Base-by-base conservation (phyloP, 1,140 invertebrate genomes). In the Plodia interpunctella region DNA sequence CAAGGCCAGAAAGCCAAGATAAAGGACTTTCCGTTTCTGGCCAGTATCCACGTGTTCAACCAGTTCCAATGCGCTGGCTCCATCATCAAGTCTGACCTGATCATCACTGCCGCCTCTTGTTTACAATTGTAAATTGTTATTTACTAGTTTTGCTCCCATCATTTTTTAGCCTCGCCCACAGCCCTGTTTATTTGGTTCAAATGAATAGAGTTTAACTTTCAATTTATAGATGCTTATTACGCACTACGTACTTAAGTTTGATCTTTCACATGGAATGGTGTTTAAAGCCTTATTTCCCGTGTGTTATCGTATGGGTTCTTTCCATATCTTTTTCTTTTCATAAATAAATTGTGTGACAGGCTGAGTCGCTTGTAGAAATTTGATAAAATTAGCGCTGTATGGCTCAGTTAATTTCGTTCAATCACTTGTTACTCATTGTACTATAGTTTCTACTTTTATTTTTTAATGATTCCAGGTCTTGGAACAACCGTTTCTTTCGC, bases 401-500 rank as follows among this genome's bases (percentile, higher is more conserved):
- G n/a, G n/a, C n/a, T n/a, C n/a, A n/a, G n/a, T n/a, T n/a, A n/a
- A n/a, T n/a, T n/a, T n/a, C n/a, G n/a, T n/a, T n/a, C n/a, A n/a
- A n/a, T n/a, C n/a, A 55, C 15, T 55, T 32, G 11, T 38, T 38
- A n/a, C n/a, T 13, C 32, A 17, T 44, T 15, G n/a, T 44, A 44
- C 15, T 2, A 1, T 15, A 3, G 38, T 44, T 15, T 15, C n/a
- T 13, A 44, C 9, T 32, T 32, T 6, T 18, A 57, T 49, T 8
- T 49, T n/a, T 53, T 53, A 28, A 20, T 11, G 20, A 38, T 44
- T 70, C 30, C 50, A 88, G 85, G 38, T 80, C 81, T 2, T 78
- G 71, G 67, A 88, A 88, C 52, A 88, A 88, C 57, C 72, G 85
- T 3, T 75, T 86, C 44, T 86, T 76, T 50, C 74, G 83, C 0